A percentile compares a stretch with the other conserved stretches of the same genome.
These are phyloP conservation scores for Anser cygnoides DNA, from an alignment of 2,113 vertebrate species.

Conservation along the genomic window DNA sequence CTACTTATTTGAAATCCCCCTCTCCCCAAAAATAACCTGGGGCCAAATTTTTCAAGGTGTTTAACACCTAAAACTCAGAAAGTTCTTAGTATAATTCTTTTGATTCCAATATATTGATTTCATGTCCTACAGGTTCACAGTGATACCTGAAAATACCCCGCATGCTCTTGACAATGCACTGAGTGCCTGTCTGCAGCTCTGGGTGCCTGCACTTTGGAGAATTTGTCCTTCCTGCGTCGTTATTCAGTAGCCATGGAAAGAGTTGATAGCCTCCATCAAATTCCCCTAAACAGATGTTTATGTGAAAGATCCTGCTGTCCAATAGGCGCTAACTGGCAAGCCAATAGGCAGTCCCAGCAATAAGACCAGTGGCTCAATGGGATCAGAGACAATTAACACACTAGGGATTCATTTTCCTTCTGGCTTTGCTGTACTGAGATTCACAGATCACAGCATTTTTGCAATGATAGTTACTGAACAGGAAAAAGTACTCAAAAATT, in stretches of 20 bases:
- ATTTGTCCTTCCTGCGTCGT: neutral
- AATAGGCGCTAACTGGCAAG: neutral
- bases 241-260: neutral
- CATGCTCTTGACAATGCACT: neutral
- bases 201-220: neutral
- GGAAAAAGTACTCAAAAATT: neutral
- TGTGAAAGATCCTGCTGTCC: neutral
- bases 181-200: neutral
- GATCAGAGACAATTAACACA: neutral
- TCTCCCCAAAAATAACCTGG: neutral
- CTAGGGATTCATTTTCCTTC: neutral
- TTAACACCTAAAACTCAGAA: neutral
- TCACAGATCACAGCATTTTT: neutral
- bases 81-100: neutral
- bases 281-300: neutral
- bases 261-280: neutral
- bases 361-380: accelerated
- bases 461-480: neutral
- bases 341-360: neutral
- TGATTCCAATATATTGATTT: neutral
- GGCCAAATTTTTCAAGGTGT: neutral
- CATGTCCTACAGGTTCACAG: neutral
- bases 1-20: neutral
- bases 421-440: neutral
- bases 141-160: neutral